A percentile compares a stretch with the other conserved stretches of the same genome.
Evolutionary conservation across 1,140 invertebrate species (phyloP).

Genomic region (Pantala flavescens): DNA sequence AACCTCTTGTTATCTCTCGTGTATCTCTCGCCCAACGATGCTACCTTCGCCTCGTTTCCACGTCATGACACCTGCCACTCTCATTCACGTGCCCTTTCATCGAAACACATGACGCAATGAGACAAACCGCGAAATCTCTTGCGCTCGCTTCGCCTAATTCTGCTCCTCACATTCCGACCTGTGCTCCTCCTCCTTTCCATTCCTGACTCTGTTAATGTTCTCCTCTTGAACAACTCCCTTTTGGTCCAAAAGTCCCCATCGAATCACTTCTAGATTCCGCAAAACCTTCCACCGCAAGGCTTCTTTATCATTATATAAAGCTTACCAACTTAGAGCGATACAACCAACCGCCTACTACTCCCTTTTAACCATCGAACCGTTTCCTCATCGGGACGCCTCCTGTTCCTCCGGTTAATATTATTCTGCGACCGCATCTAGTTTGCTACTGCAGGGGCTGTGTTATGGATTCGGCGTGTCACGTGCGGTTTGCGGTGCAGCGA

Average conservation of each 20-base stretch:
- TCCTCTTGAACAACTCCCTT: not conserved
- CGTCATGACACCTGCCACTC: not conserved
- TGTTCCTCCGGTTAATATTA: not conserved
- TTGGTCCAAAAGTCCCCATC: not conserved
- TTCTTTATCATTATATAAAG: not conserved
- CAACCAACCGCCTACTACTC: not conserved
- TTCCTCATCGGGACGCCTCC: not conserved
- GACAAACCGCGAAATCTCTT: not conserved
- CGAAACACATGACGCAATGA: constrained; percentile 5
- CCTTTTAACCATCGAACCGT: not conserved
- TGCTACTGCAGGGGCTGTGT: not conserved
- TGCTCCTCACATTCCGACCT: not conserved
- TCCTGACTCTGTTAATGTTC: not conserved
- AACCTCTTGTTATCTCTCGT: not conserved
- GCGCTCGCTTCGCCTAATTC: not conserved
- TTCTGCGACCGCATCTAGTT: not conserved
- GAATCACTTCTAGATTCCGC: not conserved
- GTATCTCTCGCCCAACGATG: not conserved
- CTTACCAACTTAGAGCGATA: not conserved
- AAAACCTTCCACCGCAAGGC: not conserved
- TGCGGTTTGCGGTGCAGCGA: constrained; percentile 1
- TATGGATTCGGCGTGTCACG: not conserved
- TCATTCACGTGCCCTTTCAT: not conserved
- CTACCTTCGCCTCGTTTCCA: not conserved
- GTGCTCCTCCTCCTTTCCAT: not conserved